Percentiles rank a stretch among this genome's conserved stretches.
These are phyloP conservation scores for Andrena trimmerana DNA, from an alignment of 2,888 invertebrate genomes.

Conservation along the genomic window DNA sequence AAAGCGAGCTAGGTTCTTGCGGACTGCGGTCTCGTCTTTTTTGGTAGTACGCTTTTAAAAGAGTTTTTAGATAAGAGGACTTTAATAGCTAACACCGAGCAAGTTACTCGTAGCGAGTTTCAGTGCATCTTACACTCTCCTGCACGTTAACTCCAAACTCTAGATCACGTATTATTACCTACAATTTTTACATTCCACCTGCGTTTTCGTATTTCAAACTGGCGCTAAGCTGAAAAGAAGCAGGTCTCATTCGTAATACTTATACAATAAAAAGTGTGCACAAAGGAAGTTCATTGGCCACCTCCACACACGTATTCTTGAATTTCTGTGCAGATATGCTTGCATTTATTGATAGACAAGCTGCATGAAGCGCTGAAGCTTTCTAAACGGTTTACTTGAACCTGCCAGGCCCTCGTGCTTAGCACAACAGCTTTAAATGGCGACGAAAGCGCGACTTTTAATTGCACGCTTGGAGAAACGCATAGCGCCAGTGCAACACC, in stretches of 20 bases:
- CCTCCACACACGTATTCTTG: background rate
- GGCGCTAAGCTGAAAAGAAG: background rate
- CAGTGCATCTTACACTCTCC: slow-evolving; percentile 34
- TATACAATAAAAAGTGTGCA: background rate
- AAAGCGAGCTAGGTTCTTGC: slow-evolving; percentile 66
- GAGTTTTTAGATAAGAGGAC: slow-evolving; percentile 79
- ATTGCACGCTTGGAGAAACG: slow-evolving; percentile 60
- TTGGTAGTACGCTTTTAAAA: slow-evolving; percentile 78
- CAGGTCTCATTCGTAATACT: background rate
- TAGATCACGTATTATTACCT: slow-evolving; percentile 66
- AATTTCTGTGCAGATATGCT: background rate
- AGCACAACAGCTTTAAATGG: slow-evolving; percentile 45
- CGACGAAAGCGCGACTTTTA: slow-evolving; percentile 60
- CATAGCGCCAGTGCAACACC: slow-evolving; percentile 38
- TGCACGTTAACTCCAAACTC: slow-evolving; percentile 47
- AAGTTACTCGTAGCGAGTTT: slow-evolving; percentile 60
- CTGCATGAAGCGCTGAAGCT: background rate
- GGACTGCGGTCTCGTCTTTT: slow-evolving; percentile 70
- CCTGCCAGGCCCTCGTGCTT: slow-evolving; percentile 3
- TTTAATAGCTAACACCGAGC: slow-evolving; percentile 77
- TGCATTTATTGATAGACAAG: background rate
- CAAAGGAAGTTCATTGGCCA: background rate
- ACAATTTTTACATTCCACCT: slow-evolving; percentile 62
- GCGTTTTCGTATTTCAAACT: background rate
- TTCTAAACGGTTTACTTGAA: slow-evolving; percentile 35